These are phyloP conservation scores for Enteromius fasciolatus DNA, from an alignment of 2,797 vertebrate species.

Conservation along the genomic window DNA sequence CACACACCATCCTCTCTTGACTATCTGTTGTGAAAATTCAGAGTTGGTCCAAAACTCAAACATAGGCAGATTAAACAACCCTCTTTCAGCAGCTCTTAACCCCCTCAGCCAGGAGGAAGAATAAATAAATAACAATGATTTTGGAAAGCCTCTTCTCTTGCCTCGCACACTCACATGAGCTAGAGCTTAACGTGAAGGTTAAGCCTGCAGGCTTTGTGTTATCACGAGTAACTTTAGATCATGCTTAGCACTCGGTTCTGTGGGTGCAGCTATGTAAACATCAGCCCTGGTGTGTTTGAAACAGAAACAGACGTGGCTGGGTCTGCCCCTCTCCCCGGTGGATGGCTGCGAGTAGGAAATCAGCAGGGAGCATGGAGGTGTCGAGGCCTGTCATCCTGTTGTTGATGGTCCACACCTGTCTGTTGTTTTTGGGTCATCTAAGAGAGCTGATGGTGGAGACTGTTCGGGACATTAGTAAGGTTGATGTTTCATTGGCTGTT, in stretches of 20 bases:
- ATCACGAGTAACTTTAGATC: conserved; percentile 41
- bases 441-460: conserved; percentile 12
- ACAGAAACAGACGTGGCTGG: conserved; percentile 43
- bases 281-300: conserved; percentile 42
- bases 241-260: conserved; percentile 31
- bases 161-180: conserved; percentile 50
- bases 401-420: conserved; percentile 77
- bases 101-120: conserved; percentile 43
- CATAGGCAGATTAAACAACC: conserved; percentile 5
- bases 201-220: conserved; percentile 12
- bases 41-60: conserved; percentile 56
- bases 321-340: conserved; percentile 3
- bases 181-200: conserved; percentile 65
- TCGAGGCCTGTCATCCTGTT: conserved; percentile 78
- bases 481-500: conserved; percentile 7
- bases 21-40: conserved; percentile 67
- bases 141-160: conserved; percentile 52
- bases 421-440: conserved; percentile 63
- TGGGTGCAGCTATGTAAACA: conserved; percentile 52
- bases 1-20: conserved; percentile 37
- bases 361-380: conserved; percentile 71
- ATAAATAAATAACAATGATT: conserved; percentile 60
- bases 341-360: conserved; percentile 69
- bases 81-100: conserved; percentile 7
- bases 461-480: conserved; percentile 19